These are phyloP conservation scores for Rhinella marina DNA, from an alignment of 2,797 vertebrate genomes.

Conservation along the genomic window DNA sequence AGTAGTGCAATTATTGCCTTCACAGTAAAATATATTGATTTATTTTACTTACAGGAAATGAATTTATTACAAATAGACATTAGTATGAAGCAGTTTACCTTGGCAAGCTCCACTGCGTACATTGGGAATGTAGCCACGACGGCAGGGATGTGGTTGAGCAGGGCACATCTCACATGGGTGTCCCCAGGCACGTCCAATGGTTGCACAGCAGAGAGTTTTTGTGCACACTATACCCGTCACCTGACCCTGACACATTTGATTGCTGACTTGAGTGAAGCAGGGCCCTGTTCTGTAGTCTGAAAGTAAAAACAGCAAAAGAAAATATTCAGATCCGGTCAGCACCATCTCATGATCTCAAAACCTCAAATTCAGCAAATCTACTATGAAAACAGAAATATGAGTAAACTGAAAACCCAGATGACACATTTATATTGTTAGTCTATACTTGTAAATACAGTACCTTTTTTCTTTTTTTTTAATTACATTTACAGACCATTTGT, in stretches of 20 bases:
- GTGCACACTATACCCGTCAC: slow-evolving; percentile 79
- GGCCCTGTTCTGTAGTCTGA: slow-evolving; percentile 81
- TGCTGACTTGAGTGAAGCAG: slow-evolving; percentile 76
- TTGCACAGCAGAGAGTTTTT: slow-evolving; percentile 79
- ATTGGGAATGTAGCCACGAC: slow-evolving; percentile 78
- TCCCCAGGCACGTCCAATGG: slow-evolving; percentile 78
- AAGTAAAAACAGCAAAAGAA: slow-evolving; percentile 42
- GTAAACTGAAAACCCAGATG: not conserved
- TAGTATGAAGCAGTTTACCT: slow-evolving; percentile 68
- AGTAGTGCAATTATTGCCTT: not conserved
- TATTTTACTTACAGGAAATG: slow-evolving; percentile 35
- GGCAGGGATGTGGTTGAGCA: slow-evolving; percentile 76
- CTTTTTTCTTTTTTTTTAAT: not conserved
- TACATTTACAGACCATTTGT: not conserved
- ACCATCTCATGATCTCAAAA: not conserved
- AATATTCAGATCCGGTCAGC: slow-evolving; percentile 25
- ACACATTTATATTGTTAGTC: not conserved
- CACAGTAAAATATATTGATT: slow-evolving; percentile 22
- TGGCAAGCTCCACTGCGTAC: slow-evolving; percentile 79
- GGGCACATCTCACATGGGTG: slow-evolving; percentile 80
- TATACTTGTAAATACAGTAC: not conserved
- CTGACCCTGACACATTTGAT: slow-evolving; percentile 79
- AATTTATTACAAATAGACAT: slow-evolving; percentile 12
- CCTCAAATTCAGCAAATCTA: slow-evolving; percentile 4
- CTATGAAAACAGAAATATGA: slow-evolving; percentile 3